These are phyloP conservation scores for Cancer borealis DNA, from an alignment of 2,888 invertebrate genomes.

Conservation along the genomic window DNA sequence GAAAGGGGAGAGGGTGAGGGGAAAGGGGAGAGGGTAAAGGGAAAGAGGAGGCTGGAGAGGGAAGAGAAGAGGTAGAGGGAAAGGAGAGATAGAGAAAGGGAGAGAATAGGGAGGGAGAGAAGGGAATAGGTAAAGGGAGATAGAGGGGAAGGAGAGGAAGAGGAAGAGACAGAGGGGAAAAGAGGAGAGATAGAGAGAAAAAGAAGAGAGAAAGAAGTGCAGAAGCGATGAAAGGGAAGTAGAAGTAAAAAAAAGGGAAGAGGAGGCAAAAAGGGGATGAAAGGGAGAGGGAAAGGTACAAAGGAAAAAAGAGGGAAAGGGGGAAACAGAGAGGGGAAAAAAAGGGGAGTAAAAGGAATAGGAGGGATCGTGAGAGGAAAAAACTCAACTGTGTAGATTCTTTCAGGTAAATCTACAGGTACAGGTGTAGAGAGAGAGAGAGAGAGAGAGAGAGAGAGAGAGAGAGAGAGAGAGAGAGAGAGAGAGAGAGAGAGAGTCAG, in stretches of 20 bases:
- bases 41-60: neutral
- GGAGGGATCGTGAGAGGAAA: no score
- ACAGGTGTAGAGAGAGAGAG: no score
- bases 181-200: neutral
- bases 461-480: constrained; percentile 10
- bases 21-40: neutral
- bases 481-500: constrained; percentile 2
- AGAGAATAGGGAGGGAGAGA: neutral
- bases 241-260: no score
- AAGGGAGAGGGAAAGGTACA: no score
- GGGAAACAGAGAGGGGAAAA: no score
- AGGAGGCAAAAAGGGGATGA: no score
- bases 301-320: no score
- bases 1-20: neutral
- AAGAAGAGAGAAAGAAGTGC: neutral
- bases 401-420: no score
- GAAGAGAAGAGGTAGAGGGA: neutral
- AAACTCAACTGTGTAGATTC: no score
- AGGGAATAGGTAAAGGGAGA: neutral
- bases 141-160: neutral
- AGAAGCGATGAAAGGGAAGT: neutral
- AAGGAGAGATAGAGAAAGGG: neutral
- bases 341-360: no score
- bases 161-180: neutral
- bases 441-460: no score